Conservation (phyloP, 2,113 vertebrate species). For the Nesogale talazaci region DNA sequence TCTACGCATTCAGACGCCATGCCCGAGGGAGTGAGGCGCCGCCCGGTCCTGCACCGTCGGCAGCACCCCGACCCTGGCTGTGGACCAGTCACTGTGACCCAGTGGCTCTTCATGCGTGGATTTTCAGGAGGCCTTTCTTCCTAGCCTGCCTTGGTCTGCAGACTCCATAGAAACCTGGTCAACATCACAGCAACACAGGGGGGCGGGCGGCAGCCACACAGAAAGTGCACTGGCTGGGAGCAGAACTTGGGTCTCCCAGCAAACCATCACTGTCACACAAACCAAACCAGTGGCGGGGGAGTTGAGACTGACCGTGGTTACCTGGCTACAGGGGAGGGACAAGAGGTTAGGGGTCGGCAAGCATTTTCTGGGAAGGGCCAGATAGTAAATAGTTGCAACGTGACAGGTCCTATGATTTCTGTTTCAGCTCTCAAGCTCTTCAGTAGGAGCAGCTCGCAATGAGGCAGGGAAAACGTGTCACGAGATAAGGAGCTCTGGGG, state of each 20-base stretch:
- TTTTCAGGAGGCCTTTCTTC: background rate
- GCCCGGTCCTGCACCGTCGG: background rate
- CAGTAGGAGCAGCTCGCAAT: background rate
- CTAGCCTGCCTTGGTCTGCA: background rate
- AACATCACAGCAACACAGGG: background rate
- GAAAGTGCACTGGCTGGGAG: no score
- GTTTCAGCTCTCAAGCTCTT: background rate
- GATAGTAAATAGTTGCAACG: background rate
- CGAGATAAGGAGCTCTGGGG: background rate
- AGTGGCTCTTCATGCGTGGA: background rate
- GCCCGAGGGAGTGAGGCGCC: background rate
- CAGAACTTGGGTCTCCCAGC: no score
- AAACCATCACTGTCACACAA: background rate
- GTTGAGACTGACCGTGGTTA: background rate
- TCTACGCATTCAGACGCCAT: background rate
- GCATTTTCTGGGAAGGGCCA: no score
- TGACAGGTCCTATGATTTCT: background rate
- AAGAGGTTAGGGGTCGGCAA: background rate
- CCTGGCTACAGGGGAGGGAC: background rate
- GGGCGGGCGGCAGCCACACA: no score
- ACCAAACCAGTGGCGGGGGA: background rate
- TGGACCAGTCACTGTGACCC: background rate
- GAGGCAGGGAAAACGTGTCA: background rate
- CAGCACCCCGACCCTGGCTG: background rate
- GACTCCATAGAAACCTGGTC: background rate